Evolutionary conservation across 2,888 invertebrate species (phyloP), one percentile per base, ranked within the genome.

Genomic region (Pogonocherus hispidulus): DNA sequence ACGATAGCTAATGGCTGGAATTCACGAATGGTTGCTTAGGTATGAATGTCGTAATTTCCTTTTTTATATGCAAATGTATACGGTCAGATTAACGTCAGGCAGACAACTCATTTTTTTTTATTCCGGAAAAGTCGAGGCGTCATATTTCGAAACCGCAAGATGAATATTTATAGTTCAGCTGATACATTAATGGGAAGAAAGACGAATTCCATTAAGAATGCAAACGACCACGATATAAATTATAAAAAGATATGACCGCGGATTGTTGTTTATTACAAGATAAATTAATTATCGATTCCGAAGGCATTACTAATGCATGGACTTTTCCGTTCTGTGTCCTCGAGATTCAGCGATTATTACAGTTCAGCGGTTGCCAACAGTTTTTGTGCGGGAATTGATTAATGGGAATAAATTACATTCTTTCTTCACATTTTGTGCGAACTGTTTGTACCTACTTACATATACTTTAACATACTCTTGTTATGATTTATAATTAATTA

Each of bases 201-300:
- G 41, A 41, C 11, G 37, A 20, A 55, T 20, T 37, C 37, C 62
- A 37, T 62, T 35, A 62, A n/a, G 32, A 51, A 62, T 62, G 62
- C 22, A 51, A 62, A 62, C 51, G 62, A 62, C 22, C 22, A 51
- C 20, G 19, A 44, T 35, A 51, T 62, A 62, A 62, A 51, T 51
- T 47, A 59, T 52, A 52, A 52, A 37, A 62, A 62, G 37, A 51
- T 59, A 59, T 20, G 55, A 55, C 22, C 37, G 11, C 6, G 37
- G 37, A 62, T 37, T 32, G 49, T 60, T 62, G 35, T 16, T 62
- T 22, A 47, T 16, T n/a, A 57, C n/a, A 41, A n/a, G n/a, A 44
- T 57, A 59, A 19, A 27, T 47, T 37, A 37, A 62, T 62, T 62
- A 62, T 19, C 35, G 8, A 62, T 62, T 51, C 51, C 18, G 27